A percentile compares a stretch with the other conserved stretches of the same genome.
Evolutionary conservation across 2,888 invertebrate genomes (phyloP).

Genomic region (Capitulum mitella): DNA sequence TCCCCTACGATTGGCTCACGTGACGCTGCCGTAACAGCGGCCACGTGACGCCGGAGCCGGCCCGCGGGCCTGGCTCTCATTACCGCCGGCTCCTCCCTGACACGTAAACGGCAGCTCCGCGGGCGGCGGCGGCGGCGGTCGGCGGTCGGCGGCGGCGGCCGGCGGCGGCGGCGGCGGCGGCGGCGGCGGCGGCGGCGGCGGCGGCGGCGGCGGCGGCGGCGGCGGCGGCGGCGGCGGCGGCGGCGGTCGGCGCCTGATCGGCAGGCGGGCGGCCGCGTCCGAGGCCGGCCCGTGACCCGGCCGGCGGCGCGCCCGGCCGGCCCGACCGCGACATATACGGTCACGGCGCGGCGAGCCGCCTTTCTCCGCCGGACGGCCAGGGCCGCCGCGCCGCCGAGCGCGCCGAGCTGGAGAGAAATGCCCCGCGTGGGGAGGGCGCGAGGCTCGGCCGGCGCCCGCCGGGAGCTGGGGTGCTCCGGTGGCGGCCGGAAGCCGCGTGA

Average conservation of each 20-base stretch:
- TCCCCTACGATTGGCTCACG: too few relatives aligned
- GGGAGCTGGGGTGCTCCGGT: too few relatives aligned
- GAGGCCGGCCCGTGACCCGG: background rate
- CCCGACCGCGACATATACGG: background rate
- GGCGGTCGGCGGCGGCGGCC: slow-evolving; percentile 35
- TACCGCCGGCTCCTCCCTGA: too few relatives aligned
- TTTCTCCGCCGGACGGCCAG: background rate
- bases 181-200: background rate
- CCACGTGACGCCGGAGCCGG: too few relatives aligned
- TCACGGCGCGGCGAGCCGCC: background rate
- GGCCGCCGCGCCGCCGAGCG: background rate
- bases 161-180: slow-evolving; percentile 34
- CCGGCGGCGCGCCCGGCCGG: too few relatives aligned
- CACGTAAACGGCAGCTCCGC: slow-evolving; percentile 30
- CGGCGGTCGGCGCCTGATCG: background rate
- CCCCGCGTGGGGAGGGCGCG: too few relatives aligned
- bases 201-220: slow-evolving; percentile 30
- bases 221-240: too few relatives aligned
- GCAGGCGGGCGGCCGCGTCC: background rate
- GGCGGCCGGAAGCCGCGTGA: too few relatives aligned
- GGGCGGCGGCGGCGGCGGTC: slow-evolving; percentile 33
- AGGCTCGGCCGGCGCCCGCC: too few relatives aligned
- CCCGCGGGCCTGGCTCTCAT: too few relatives aligned
- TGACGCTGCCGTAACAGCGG: too few relatives aligned
- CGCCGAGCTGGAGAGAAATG: too few relatives aligned